A percentile compares a stretch with the other conserved stretches of the same genome.
phyloP scores from a whole-genome alignment of 2,797 vertebrate genomes.

The Crypturellus tataupa region DNA sequence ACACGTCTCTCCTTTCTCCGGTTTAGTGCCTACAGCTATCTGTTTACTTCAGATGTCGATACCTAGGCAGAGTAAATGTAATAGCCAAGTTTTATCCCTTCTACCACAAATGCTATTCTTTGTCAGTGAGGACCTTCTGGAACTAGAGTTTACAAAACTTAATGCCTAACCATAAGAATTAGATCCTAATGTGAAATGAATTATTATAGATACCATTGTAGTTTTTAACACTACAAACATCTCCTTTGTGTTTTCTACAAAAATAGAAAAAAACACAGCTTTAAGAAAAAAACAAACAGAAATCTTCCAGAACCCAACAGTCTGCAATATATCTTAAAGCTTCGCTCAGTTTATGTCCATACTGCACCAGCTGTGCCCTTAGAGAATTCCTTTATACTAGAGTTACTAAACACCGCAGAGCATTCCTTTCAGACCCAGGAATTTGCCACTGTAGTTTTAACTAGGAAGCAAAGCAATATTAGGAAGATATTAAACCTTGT shows the following conservation, averaged over 20 bases:
- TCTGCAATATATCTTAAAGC: neutral
- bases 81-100: neutral
- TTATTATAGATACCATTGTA: neutral
- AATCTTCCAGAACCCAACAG: neutral
- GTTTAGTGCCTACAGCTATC: slow-evolving; percentile 48
- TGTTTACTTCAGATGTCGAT: slow-evolving; percentile 48
- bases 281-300: neutral
- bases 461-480: neutral
- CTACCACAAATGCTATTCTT: neutral
- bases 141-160: neutral
- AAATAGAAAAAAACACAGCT: neutral
- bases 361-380: neutral
- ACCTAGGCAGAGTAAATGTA: slow-evolving; percentile 12
- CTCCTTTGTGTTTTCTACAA: neutral
- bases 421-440: neutral
- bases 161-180: neutral
- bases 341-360: neutral
- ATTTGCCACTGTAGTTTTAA: neutral
- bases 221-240: neutral
- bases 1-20: slow-evolving; percentile 37
- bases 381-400: neutral
- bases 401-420: neutral
- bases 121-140: neutral
- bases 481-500: neutral
- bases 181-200: neutral